These are phyloP conservation scores for Spodoptera picta DNA, from an alignment of 2,888 invertebrate species.

Conservation along the genomic window DNA sequence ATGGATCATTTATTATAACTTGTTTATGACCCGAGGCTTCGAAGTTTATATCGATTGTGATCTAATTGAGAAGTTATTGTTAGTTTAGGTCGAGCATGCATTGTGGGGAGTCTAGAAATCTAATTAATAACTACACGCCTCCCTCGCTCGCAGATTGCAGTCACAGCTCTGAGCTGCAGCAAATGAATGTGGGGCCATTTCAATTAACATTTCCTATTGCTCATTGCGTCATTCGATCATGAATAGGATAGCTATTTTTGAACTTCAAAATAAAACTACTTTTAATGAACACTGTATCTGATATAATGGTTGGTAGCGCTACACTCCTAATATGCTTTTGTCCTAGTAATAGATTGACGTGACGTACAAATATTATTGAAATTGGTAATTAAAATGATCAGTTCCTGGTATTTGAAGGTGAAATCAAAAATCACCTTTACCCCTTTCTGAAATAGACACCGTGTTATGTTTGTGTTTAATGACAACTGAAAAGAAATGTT, in stretches of 20 bases:
- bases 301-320: no score
- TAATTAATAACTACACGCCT: slow-evolving; percentile 51
- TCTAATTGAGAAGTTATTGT: slow-evolving; percentile 63
- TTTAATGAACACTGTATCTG: no score
- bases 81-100: slow-evolving; percentile 40
- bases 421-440: no score
- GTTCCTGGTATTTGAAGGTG: no score
- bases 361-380: no score
- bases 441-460: no score
- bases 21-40: slow-evolving; percentile 25
- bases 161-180: slow-evolving; percentile 32
- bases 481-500: slow-evolving; percentile 3
- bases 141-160: slow-evolving; percentile 36
- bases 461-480: no score
- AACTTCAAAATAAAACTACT: slow-evolving; percentile 1
- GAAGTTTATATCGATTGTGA: slow-evolving; percentile 37
- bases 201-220: slow-evolving; percentile 51
- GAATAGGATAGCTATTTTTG: slow-evolving; percentile 16
- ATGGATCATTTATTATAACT: slow-evolving; percentile 44
- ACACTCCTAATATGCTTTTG: no score
- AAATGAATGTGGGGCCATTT: slow-evolving; percentile 37
- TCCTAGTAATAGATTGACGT: no score
- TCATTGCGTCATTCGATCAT: slow-evolving; percentile 32
- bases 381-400: no score
- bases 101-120: slow-evolving; percentile 38